These are phyloP conservation scores for Chironomus riparius DNA, from an alignment of 2,888 invertebrate genomes.

Conservation along the genomic window DNA sequence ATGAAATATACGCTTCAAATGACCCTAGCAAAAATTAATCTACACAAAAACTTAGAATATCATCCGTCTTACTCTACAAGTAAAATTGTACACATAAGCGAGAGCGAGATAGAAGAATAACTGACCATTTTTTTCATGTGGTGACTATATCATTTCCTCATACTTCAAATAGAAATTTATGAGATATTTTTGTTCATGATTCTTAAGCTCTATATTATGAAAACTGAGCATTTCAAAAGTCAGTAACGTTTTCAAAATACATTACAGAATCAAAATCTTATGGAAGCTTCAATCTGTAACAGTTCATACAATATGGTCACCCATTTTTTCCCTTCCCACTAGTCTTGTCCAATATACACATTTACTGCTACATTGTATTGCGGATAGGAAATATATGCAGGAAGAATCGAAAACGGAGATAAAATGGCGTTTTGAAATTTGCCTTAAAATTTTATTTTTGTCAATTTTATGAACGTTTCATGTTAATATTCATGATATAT, in stretches of 20 bases:
- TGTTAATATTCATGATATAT: too few relatives aligned
- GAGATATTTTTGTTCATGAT: too few relatives aligned
- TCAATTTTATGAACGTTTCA: too few relatives aligned
- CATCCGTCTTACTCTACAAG: neutral
- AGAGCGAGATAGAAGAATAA: neutral
- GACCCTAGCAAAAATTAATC: constrained; percentile 8
- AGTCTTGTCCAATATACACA: constrained; percentile 1
- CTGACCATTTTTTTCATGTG: constrained; percentile 1
- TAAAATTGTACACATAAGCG: neutral
- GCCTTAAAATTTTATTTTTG: too few relatives aligned
- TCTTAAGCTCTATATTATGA: too few relatives aligned
- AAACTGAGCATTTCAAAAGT: too few relatives aligned
- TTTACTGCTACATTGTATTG: constrained; percentile 3
- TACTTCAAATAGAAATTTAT: too few relatives aligned
- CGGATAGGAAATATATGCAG: constrained; percentile 7
- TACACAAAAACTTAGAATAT: neutral
- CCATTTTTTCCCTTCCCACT: constrained; percentile 3
- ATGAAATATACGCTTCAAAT: neutral
- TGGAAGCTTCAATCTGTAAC: too few relatives aligned
- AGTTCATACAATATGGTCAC: neutral
- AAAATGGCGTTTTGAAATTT: constrained; percentile 16
- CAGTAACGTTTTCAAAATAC: too few relatives aligned
- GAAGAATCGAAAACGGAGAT: neutral
- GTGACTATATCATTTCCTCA: neutral
- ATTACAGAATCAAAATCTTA: too few relatives aligned